Conservation (phyloP, 2,113 vertebrate species). For the Rattus norvegicus region DNA sequence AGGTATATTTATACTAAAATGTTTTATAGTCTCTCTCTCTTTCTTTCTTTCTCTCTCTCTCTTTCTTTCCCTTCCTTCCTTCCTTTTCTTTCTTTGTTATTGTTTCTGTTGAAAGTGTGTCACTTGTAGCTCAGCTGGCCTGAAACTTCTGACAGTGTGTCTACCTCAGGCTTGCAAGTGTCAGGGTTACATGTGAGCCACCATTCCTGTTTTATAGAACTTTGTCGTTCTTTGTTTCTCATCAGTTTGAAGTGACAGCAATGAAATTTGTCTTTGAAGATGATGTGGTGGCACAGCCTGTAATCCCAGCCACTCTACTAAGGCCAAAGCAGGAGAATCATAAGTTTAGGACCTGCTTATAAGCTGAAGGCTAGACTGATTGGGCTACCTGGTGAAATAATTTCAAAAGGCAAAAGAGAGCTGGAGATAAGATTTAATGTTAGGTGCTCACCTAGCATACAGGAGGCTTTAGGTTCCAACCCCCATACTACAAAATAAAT, state of each 20-base stretch:
- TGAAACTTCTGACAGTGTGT: neutral
- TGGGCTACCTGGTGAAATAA: neutral
- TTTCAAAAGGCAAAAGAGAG: neutral
- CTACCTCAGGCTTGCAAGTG: neutral
- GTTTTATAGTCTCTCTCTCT: neutral
- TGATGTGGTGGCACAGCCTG: neutral
- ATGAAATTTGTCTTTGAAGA: constrained; percentile 52
- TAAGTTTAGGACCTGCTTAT: neutral
- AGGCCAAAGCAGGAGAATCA: neutral
- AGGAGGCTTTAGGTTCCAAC: neutral
- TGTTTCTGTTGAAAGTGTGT: neutral
- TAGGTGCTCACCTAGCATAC: neutral
- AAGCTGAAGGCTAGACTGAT: neutral
- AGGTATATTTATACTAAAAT: neutral
- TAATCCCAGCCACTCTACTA: neutral
- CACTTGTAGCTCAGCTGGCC: neutral
- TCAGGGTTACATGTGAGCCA: neutral
- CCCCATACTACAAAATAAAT: neutral
- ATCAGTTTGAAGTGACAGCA: constrained; percentile 45
- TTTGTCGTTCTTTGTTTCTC: neutral
- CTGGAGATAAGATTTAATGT: neutral
- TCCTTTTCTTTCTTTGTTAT: neutral
- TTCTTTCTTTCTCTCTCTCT: too few species aligned
- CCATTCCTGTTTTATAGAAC: neutral
- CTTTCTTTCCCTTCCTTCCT: too few species aligned